Conservation (phyloP, 2,888 invertebrate species). For the Chymomyza fuscimana region DNA sequence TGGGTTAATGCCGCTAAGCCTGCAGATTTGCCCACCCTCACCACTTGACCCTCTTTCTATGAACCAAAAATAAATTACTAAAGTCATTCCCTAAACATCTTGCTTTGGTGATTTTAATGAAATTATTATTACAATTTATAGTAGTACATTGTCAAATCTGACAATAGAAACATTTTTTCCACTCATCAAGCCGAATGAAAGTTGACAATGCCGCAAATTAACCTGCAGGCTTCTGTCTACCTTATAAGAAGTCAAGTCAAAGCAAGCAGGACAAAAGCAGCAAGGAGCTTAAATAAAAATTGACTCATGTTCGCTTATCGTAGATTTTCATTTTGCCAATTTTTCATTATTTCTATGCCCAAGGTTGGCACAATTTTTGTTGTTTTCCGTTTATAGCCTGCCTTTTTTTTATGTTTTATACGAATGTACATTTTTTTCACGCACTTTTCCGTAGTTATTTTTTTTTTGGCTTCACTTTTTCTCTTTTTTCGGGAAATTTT, state of each 20-base stretch:
- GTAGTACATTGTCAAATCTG: neutral
- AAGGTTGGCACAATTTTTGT: neutral
- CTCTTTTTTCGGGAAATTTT: constrained; percentile 11
- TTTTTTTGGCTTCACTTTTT: neutral
- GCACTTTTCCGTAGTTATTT: constrained; percentile 10
- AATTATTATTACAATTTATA: neutral
- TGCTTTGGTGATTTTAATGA: neutral
- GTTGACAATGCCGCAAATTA: constrained; percentile 1
- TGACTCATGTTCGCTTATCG: constrained; percentile 18
- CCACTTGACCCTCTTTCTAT: too few species aligned
- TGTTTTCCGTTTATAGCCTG: constrained; percentile 22
- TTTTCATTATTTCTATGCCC: constrained; percentile 20
- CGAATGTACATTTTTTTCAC: constrained; percentile 11
- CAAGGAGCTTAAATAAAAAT: constrained; percentile 5
- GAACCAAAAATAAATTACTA: neutral
- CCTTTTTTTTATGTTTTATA: neutral
- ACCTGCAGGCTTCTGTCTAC: neutral
- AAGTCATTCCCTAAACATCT: neutral
- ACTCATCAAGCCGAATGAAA: neutral
- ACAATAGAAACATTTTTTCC: neutral
- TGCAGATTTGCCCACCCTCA: too few species aligned
- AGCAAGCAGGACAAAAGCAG: neutral
- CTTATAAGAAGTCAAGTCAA: neutral
- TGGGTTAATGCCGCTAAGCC: too few species aligned
- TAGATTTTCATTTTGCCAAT: constrained; percentile 14